A percentile compares a stretch with the other conserved stretches of the same genome.
phyloP scores from a whole-genome alignment of 1,140 invertebrate species.

The Anastrepha obliqua region DNA sequence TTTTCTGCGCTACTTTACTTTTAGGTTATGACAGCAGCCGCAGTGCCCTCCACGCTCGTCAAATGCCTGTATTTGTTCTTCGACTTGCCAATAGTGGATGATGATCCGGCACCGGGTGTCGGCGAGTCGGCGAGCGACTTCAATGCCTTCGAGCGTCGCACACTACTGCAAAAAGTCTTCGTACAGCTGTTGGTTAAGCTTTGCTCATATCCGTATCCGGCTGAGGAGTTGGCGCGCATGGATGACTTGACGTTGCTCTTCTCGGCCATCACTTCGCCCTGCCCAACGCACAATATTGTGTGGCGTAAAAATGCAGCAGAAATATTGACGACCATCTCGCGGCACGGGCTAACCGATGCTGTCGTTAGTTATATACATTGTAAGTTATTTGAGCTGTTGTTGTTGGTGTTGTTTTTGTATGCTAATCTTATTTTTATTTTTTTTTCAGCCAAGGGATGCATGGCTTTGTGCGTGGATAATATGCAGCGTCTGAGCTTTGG shows the following conservation, averaged over 20 bases:
- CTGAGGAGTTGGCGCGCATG: constrained; percentile 96
- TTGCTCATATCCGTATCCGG: constrained; percentile 92
- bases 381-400: constrained; percentile 76
- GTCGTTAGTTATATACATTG: constrained; percentile 98
- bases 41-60: constrained; percentile 97
- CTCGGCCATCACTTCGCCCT: constrained; percentile 96
- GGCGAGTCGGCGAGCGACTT: constrained; percentile 84
- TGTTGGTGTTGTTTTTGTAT: constrained; percentile 5
- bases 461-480: constrained; percentile 96
- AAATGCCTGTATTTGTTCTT: constrained; percentile 99
- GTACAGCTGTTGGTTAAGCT: constrained; percentile 95
- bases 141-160: constrained; percentile 91
- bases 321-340: constrained; percentile 95
- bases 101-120: constrained; percentile 77
- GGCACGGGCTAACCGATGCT: constrained; percentile 92
- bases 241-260: constrained; percentile 97
- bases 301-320: constrained; percentile 98
- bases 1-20: constrained; percentile 7
- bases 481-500: constrained; percentile 95
- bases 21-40: constrained; percentile 94
- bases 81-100: constrained; percentile 93
- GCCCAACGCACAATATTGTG: constrained; percentile 91
- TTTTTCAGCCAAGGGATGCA: constrained; percentile 93
- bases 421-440: neutral
- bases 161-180: constrained; percentile 96